Evolutionary conservation across 37 sponge, comb jelly and placozoan genomes (phyloP), one percentile per base, ranked within the genome.

Genomic region (Beroe forskalii): DNA sequence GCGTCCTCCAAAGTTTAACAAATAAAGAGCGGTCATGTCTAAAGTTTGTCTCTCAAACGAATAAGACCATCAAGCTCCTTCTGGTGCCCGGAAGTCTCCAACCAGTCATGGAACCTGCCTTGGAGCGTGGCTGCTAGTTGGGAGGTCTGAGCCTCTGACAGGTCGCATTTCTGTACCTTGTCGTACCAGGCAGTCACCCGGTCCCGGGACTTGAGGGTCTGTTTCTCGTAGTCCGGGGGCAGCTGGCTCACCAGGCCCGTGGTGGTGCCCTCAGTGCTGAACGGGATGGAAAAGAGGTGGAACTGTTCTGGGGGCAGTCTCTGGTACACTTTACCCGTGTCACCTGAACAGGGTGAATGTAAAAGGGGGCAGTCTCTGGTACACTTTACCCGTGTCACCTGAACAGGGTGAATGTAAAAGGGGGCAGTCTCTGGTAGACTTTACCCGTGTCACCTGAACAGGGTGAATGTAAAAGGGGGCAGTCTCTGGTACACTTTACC

Each of bases 251-350:
- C 39, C 72, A 69, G 72, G 39, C 72, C 72, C 55, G 86, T 80
- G 14, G 86, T 80, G 25, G 86, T 80, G 1, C 86, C 86, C 44
- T 80, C 86, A 22, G 86, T 80, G 86, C 42, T 80, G 48, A 80
- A 44, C 0, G 86, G 86, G 23, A 80, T 80, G 55, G 86, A 80
- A 42, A 80, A 80, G n/a, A 80, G 30, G 55, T 80, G 86, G 31
- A 80, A 80, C 86, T 80, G 86, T 30, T 80, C 86, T 6, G 86
- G 86, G 42, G 55, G 27, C 6, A 80, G 44, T 27, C 42, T 80
- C 55, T 80, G 86, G 48, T 44, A 80, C 30, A 80, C 86, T 43
- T 80, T 80, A 31, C 72, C 72, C 3, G 33, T 35, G 39, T 69
- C 72, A 69, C 72, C 72, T 69, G 72, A 36, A 19, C 60, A 55